These are phyloP conservation scores for Hylomyscus alleni DNA, from an alignment of 2,797 vertebrate species.

Conservation along the genomic window DNA sequence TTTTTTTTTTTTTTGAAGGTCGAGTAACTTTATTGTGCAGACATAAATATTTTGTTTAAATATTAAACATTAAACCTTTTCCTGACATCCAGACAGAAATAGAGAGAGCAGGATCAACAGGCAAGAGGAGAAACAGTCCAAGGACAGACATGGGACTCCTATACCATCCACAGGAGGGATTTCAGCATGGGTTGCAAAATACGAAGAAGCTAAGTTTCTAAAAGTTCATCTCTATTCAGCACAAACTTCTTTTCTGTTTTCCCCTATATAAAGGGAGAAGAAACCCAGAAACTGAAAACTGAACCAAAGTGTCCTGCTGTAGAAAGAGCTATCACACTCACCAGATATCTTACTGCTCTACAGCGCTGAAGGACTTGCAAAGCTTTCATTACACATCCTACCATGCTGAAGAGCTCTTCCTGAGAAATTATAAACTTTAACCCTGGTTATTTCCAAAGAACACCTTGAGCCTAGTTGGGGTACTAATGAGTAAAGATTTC, in stretches of 20 bases:
- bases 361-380: slow-evolving; percentile 34
- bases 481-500: slow-evolving; percentile 43
- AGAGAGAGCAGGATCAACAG: slow-evolving; percentile 76
- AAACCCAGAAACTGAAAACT: slow-evolving; percentile 64
- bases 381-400: slow-evolving; percentile 29
- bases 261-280: slow-evolving; percentile 55
- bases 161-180: slow-evolving; percentile 58
- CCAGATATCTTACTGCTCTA: slow-evolving; percentile 43
- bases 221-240: slow-evolving; percentile 66
- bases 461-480: slow-evolving; percentile 32
- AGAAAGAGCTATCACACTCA: slow-evolving; percentile 50
- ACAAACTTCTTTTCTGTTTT: slow-evolving; percentile 48
- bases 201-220: slow-evolving; percentile 66
- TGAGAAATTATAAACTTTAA: slow-evolving; percentile 75
- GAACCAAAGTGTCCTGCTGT: slow-evolving; percentile 50
- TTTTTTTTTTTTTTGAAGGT: no score
- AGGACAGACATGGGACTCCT: slow-evolving; percentile 70
- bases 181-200: slow-evolving; percentile 70
- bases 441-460: slow-evolving; percentile 65
- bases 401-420: slow-evolving; percentile 74
- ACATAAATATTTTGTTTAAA: slow-evolving; percentile 84
- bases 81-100: slow-evolving; percentile 84
- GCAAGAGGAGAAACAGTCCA: slow-evolving; percentile 74
- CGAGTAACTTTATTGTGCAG: slow-evolving; percentile 84
- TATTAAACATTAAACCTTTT: slow-evolving; percentile 84